Evolutionary conservation across 2,888 invertebrate genomes (phyloP), one percentile per base, ranked within the genome.

Genomic region (Hoplodrina ambigua): DNA sequence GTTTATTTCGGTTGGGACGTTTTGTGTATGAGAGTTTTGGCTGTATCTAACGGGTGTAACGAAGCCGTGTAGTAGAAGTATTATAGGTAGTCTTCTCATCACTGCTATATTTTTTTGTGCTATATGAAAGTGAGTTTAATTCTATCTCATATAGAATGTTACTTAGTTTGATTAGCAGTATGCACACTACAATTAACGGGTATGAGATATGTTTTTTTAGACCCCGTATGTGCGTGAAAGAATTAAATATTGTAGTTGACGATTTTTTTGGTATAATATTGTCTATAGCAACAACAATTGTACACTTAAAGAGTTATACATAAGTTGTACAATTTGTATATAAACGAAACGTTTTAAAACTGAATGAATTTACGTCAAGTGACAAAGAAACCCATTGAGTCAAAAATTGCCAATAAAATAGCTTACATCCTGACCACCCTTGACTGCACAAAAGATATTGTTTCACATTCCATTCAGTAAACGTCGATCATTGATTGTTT

Each of bases 401-500:
- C 37, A 54, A 71, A 69, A 84, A 77, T 76, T 78, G 80, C 84
- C 82, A 90, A 92, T 88, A 91, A 91, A 91, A 91, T 90, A 92
- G 91, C 90, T 89, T 88, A 89, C 90, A 86, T 90, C 88, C 91
- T 90, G 92, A 89, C 92, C 92, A 92, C 64, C 62, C 66, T 76
- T 57, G 81, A 78, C 80, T 76, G 77, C 83, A 88, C 87, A 91
- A 92, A 91, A 87, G 88, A 86, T 90, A 92, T 94, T 94, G 94
- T 94, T 94, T 94, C 92, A 90, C 86, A 71, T 82, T 80, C 92
- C 95, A 95, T 95, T 95, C 94, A 95, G 90, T 88, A 92, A 92
- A 92, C 87, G 87, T 92, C 89, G 89, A 93, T 94, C 95, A 95
- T 94, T 94, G 95, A 95, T 96, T 96, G 96, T 96, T 96, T 96